A percentile compares a stretch with the other conserved stretches of the same genome.
These are phyloP conservation scores for Suncus etruscus DNA, from an alignment of 2,113 vertebrate species.

Conservation along the genomic window DNA sequence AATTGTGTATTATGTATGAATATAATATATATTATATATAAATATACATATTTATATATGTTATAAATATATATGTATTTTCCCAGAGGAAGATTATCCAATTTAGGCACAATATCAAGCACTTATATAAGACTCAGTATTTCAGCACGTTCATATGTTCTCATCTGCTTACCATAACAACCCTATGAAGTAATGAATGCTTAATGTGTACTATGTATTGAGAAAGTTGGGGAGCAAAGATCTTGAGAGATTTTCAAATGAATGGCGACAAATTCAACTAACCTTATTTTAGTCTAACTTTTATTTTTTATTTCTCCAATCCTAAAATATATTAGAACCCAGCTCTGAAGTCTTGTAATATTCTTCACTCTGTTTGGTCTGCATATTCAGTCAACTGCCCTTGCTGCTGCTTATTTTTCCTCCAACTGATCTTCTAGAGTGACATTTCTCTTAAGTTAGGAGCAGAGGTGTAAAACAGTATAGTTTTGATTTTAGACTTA, in stretches of 20 bases:
- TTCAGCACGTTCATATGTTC: not conserved
- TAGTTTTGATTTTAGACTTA: slow-evolving; percentile 35
- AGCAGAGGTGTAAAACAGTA: not conserved
- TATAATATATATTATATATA: too few species aligned
- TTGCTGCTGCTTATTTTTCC: not conserved
- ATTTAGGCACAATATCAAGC: not conserved
- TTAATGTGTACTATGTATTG: not conserved
- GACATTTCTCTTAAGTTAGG: not conserved
- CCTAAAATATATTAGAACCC: slow-evolving; percentile 3
- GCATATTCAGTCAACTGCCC: not conserved
- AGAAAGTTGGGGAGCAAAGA: not conserved
- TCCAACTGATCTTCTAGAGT: not conserved
- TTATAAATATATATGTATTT: not conserved
- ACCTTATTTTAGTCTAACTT: not conserved
- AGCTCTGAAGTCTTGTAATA: not conserved
- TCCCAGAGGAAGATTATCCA: slow-evolving; percentile 16
- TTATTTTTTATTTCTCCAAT: not conserved
- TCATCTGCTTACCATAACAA: not conserved
- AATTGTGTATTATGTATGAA: not conserved
- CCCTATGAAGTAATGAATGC: not conserved
- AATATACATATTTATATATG: not conserved
- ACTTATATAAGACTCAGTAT: not conserved
- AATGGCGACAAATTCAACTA: not conserved
- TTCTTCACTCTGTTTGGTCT: not conserved
- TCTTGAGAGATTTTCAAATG: not conserved